Evolutionary conservation across 2,797 vertebrate genomes (phyloP), one percentile per base, ranked within the genome.

Genomic region (Paguma larvata): DNA sequence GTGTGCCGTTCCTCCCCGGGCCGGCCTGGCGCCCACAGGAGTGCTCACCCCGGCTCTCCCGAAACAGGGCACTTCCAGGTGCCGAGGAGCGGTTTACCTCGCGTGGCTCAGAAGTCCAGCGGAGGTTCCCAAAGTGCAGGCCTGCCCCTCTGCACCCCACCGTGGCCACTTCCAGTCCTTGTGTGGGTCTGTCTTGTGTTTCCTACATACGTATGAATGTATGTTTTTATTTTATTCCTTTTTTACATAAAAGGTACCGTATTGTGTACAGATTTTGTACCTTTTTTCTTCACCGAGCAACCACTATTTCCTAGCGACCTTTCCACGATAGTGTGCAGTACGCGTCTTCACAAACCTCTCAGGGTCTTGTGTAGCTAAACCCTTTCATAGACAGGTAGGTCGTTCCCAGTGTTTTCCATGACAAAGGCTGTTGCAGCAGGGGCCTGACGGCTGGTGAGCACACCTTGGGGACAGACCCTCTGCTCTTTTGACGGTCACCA

Each of bases 401-500:
- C 18, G 11, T 75, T 65, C 6, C 34, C 7, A 32, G 41, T 59
- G 6, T 67, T 75, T 79, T 62, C 25, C 67, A 19, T 48, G 67
- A 1, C 27, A 2, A 67, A 5, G 11, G 44, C 23, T 5, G 77
- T 11, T 9, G 30, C 12, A 0, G 12, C 1, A 38, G 44, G 68
- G 53, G 30, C 85, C 13, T 32, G 62, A 3, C 13, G 5, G 63
- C 63, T 32, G 63, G 30, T 65, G 30, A 32, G 63, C 1, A 14
- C 30, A 2, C n/a, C 80, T 34, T 2, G 5, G 68, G 68, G n/a
- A 0, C 0, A 8, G 27, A 44, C 2, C 25, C 75, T 13, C 6
- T n/a, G 65, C 4, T 5, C 2, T 2, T 3, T 2, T 2, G 12
- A 3, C 4, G 25, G 25, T 6, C 41, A 27, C 53, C 1, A 34